phyloP scores from a whole-genome alignment of 92 coral and sea anemone species.

The Paragorgia papillata region DNA sequence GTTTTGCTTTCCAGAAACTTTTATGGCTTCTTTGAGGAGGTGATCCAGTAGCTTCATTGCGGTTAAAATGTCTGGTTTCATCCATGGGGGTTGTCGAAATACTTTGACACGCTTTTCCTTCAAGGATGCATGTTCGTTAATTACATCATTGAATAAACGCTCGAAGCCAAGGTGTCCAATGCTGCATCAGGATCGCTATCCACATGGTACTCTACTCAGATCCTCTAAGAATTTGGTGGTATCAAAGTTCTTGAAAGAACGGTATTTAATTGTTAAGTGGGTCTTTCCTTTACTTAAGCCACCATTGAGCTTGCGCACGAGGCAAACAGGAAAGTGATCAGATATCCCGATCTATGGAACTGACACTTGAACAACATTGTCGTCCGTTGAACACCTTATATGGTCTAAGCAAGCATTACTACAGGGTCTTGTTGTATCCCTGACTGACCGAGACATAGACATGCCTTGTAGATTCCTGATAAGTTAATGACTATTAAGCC shows the following conservation, averaged over 20 bases:
- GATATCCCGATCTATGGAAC: constrained; percentile 44
- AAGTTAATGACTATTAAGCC: no score
- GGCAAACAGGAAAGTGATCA: constrained; percentile 43
- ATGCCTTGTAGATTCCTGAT: constrained; percentile 28
- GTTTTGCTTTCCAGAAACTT: background rate
- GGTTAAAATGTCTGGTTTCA: constrained; percentile 20
- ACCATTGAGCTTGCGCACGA: constrained; percentile 15
- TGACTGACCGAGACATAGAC: constrained; percentile 32
- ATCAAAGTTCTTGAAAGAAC: constrained; percentile 27
- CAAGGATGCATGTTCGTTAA: constrained; percentile 11
- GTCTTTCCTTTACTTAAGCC: background rate
- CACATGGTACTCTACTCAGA: constrained; percentile 19
- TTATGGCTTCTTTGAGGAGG: constrained; percentile 5
- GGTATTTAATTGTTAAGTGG: constrained; percentile 33
- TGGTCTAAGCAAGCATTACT: constrained; percentile 36
- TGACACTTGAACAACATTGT: constrained; percentile 24
- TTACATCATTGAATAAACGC: background rate
- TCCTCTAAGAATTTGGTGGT: constrained; percentile 19
- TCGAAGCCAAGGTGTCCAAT: background rate
- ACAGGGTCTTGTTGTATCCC: constrained; percentile 28
- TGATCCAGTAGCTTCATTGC: constrained; percentile 20
- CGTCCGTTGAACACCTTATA: constrained; percentile 45
- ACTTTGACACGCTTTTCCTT: constrained; percentile 35
- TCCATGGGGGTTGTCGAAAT: constrained; percentile 36
- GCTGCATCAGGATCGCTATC: constrained; percentile 18